Conservation (phyloP, 2,797 vertebrate species). For the Silurus aristotelis region DNA sequence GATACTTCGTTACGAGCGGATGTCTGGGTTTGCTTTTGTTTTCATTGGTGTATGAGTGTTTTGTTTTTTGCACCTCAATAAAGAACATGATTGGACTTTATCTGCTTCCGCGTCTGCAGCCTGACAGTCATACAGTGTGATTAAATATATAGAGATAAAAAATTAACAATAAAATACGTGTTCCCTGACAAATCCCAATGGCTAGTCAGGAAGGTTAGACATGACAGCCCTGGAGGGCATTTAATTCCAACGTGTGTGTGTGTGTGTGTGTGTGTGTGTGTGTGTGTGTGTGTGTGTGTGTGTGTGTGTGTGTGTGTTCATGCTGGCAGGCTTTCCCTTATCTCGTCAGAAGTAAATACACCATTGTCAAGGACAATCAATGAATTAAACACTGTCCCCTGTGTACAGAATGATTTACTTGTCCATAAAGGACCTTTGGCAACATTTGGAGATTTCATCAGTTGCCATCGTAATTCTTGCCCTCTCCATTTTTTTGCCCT, state of each 20-base stretch:
- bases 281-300: not conserved
- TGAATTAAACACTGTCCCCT: not conserved
- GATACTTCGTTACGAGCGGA: too few species aligned
- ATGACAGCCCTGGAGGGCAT: constrained; percentile 37
- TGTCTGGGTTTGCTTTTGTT: too few species aligned
- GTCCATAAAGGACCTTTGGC: not conserved
- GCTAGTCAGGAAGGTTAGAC: constrained; percentile 22
- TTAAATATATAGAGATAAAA: not conserved
- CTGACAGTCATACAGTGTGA: constrained; percentile 5
- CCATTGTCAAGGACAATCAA: constrained; percentile 39
- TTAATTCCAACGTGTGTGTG: constrained; percentile 31
- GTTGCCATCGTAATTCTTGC: not conserved
- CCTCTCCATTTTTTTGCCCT: not conserved
- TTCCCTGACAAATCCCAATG: constrained; percentile 8
- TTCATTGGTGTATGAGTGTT: too few species aligned
- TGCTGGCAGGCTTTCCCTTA: constrained; percentile 21
- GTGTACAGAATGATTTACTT: constrained; percentile 20
- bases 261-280: constrained; percentile 19
- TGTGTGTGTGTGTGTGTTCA: not conserved
- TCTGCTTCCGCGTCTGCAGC: too few species aligned
- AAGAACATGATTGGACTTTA: too few species aligned
- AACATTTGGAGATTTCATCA: constrained; percentile 16
- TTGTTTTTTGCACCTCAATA: too few species aligned
- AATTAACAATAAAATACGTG: constrained; percentile 10
- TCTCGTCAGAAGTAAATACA: constrained; percentile 15